A percentile compares a stretch with the other conserved stretches of the same genome.
These are phyloP conservation scores for Protobothrops flavoviridis DNA, from an alignment of 2,113 vertebrate species.

Conservation along the genomic window DNA sequence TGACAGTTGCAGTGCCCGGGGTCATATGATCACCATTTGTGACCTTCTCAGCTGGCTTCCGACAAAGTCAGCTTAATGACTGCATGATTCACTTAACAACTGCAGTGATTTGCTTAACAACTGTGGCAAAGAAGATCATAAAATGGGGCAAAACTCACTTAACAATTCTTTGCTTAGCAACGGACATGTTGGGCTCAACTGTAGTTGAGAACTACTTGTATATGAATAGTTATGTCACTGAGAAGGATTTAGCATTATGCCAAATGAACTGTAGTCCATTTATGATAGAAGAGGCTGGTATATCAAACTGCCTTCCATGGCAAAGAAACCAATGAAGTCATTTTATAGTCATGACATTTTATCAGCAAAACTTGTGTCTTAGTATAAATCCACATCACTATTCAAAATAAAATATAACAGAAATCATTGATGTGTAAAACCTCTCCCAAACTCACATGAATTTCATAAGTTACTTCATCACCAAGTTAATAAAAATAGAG, in stretches of 20 bases:
- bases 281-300: background rate
- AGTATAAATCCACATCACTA: background rate
- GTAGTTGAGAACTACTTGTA: background rate
- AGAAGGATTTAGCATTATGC: background rate
- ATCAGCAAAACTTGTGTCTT: background rate
- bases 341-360: background rate
- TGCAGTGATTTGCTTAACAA: too few species aligned
- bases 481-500: background rate
- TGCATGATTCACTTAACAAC: too few species aligned
- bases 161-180: too few species aligned
- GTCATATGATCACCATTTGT: too few species aligned
- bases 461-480: background rate
- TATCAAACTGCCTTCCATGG: background rate
- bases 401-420: background rate
- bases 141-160: too few species aligned
- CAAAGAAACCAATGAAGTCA: background rate
- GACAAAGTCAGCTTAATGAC: too few species aligned
- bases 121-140: too few species aligned
- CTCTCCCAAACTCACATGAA: background rate
- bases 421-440: background rate
- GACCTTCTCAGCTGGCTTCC: too few species aligned
- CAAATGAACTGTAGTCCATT: background rate
- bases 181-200: too few species aligned
- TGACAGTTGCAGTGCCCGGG: too few species aligned
- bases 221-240: background rate